A percentile compares a stretch with the other conserved stretches of the same genome.
phyloP scores from a whole-genome alignment of 2,888 invertebrate genomes.

The Rambutsinella grinnellia region DNA sequence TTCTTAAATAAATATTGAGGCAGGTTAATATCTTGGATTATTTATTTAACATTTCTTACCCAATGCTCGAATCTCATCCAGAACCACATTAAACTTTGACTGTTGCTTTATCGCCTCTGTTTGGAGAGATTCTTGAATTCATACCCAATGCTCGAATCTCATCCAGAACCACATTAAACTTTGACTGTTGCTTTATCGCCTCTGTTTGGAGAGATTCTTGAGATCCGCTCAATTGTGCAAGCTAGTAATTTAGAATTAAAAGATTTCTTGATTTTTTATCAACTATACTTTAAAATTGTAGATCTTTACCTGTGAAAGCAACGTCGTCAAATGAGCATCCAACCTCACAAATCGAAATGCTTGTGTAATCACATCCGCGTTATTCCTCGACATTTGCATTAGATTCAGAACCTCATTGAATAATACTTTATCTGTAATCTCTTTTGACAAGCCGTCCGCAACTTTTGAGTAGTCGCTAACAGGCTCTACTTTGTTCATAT shows the following conservation, averaged over 20 bases:
- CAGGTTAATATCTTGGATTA: too few relatives aligned
- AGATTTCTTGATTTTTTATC: slow-evolving; percentile 31
- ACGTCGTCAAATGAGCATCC: slow-evolving; percentile 58
- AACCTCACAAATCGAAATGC: slow-evolving; percentile 64
- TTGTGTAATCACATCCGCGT: slow-evolving; percentile 62
- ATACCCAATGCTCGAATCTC: slow-evolving; percentile 53
- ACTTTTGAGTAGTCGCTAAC: slow-evolving; percentile 21
- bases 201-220: slow-evolving; percentile 49
- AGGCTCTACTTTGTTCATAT: neutral
- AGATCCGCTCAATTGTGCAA: slow-evolving; percentile 49
- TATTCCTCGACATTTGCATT: slow-evolving; percentile 44
- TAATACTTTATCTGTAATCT: slow-evolving; percentile 34
- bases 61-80: slow-evolving; percentile 48
- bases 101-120: slow-evolving; percentile 57
- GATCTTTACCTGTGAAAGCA: slow-evolving; percentile 58
- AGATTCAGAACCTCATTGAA: slow-evolving; percentile 51
- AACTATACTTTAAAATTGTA: neutral
- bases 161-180: slow-evolving; percentile 54
- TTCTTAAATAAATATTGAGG: too few relatives aligned
- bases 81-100: slow-evolving; percentile 54
- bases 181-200: slow-evolving; percentile 59
- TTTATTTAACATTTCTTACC: slow-evolving; percentile 43
- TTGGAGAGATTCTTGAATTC: slow-evolving; percentile 46
- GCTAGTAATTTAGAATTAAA: slow-evolving; percentile 32
- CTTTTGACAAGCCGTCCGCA: neutral